Conservation (phyloP, 2,888 invertebrate genomes). For the Lasioglossum oenotherae region DNA sequence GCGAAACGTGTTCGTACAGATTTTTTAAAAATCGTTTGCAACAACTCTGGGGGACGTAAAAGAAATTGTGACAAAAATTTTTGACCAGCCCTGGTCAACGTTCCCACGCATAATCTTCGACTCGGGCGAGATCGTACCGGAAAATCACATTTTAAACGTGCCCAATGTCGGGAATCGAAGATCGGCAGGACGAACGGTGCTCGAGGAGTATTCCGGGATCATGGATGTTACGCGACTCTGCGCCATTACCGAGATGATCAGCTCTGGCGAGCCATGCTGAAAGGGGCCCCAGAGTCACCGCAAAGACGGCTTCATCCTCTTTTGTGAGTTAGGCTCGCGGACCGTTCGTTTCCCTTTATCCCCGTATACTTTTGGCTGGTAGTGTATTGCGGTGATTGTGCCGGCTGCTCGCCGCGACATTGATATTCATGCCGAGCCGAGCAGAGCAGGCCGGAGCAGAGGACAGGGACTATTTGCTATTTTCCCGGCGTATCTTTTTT, state of each 20-base stretch:
- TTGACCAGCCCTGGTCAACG: background rate
- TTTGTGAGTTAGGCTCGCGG: background rate
- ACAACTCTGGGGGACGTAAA: too few species aligned
- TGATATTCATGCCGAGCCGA: conserved; percentile 38
- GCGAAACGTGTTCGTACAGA: too few species aligned
- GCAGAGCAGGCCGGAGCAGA: background rate
- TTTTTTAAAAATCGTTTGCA: too few species aligned
- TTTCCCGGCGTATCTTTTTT: background rate
- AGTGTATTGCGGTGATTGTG: conserved; percentile 26
- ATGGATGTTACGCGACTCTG: background rate
- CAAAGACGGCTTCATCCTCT: background rate
- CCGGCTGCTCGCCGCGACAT: conserved; percentile 8
- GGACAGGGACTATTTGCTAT: background rate
- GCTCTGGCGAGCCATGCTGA: background rate
- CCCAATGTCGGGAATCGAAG: background rate
- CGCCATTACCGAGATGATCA: background rate
- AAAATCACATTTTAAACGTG: background rate
- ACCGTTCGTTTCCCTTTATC: background rate
- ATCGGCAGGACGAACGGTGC: background rate
- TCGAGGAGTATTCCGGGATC: background rate
- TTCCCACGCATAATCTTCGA: background rate
- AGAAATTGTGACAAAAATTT: too few species aligned
- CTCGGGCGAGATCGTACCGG: background rate
- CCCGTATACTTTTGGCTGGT: conserved; percentile 6
- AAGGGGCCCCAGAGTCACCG: background rate